Conservation (phyloP, 2,888 invertebrate species). For the Cremastinae sp. region DNA sequence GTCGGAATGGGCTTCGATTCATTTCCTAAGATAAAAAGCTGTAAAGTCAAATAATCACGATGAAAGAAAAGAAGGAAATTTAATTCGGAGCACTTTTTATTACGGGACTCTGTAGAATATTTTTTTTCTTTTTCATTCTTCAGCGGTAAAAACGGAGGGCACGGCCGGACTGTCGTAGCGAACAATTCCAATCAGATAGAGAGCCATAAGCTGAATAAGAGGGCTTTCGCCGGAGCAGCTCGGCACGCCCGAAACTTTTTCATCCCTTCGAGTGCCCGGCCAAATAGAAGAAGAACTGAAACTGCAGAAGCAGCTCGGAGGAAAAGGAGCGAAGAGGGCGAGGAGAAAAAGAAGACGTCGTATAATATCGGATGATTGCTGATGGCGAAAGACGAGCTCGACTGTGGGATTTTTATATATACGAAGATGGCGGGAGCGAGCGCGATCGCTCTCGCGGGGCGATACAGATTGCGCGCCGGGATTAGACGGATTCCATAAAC, state of each 20-base stretch:
- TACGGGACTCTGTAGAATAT: slow-evolving; percentile 31
- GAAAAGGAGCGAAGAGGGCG: slow-evolving; percentile 19
- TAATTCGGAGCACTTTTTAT: slow-evolving; percentile 28
- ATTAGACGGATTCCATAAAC: slow-evolving; percentile 46
- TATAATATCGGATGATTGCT: slow-evolving; percentile 62
- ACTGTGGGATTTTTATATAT: slow-evolving; percentile 52
- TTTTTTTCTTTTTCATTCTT: slow-evolving; percentile 17
- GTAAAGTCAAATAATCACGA: background rate
- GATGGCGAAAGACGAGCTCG: slow-evolving; percentile 49
- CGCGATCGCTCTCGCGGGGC: slow-evolving; percentile 26
- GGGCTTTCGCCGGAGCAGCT: slow-evolving; percentile 34
- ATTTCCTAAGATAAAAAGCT: background rate
- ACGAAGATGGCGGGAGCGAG: slow-evolving; percentile 30
- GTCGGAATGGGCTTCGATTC: slow-evolving; percentile 6
- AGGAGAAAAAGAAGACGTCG: slow-evolving; percentile 41
- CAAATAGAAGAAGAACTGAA: slow-evolving; percentile 56
- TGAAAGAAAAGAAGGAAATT: slow-evolving; percentile 3
- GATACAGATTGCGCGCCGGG: slow-evolving; percentile 29
- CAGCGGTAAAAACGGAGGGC: background rate
- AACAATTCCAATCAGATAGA: slow-evolving; percentile 57
- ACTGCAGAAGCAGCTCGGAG: slow-evolving; percentile 48
- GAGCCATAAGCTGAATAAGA: slow-evolving; percentile 37
- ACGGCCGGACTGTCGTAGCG: slow-evolving; percentile 26
- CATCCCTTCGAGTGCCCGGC: slow-evolving; percentile 58
- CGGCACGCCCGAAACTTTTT: slow-evolving; percentile 60